phyloP scores from a whole-genome alignment of 2,797 vertebrate species.

The Syngnathus rostellatus region DNA sequence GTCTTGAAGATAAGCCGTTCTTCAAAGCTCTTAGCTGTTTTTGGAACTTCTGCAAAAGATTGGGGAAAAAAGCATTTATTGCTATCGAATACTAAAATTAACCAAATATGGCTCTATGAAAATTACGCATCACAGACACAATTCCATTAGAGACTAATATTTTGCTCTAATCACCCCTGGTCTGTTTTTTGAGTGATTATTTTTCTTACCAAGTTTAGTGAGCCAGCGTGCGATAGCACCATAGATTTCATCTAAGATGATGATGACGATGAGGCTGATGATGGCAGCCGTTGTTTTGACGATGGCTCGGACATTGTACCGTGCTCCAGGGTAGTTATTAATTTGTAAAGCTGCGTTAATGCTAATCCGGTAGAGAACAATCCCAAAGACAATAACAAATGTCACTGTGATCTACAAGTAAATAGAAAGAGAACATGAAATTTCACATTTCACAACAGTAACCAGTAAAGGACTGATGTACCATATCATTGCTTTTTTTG shows the following conservation, averaged over 20 bases:
- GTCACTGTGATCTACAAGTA: slow-evolving; percentile 78
- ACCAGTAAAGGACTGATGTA: neutral
- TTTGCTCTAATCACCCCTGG: neutral
- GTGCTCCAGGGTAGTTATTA: slow-evolving; percentile 73
- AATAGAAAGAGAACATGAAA: neutral
- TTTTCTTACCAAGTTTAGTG: slow-evolving; percentile 75
- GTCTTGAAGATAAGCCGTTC: slow-evolving; percentile 92
- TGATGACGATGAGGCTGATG: slow-evolving; percentile 93
- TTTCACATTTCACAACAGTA: neutral
- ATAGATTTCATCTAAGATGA: slow-evolving; percentile 92
- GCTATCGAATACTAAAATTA: neutral
- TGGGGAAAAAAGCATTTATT: neutral
- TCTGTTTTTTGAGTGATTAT: neutral
- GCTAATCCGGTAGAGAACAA: slow-evolving; percentile 92
- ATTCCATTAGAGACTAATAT: neutral
- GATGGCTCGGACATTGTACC: slow-evolving; percentile 83
- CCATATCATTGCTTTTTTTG: neutral
- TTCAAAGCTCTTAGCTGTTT: slow-evolving; percentile 94
- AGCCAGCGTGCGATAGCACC: slow-evolving; percentile 84
- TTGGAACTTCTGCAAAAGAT: slow-evolving; percentile 82
- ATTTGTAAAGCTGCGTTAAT: slow-evolving; percentile 84
- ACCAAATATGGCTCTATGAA: neutral
- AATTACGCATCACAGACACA: neutral
- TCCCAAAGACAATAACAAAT: slow-evolving; percentile 86
- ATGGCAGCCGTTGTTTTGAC: slow-evolving; percentile 91